Evolutionary conservation across 2,113 vertebrate genomes (phyloP), one percentile per base, ranked within the genome.

Genomic region (Petrocephalus zakoni): DNA sequence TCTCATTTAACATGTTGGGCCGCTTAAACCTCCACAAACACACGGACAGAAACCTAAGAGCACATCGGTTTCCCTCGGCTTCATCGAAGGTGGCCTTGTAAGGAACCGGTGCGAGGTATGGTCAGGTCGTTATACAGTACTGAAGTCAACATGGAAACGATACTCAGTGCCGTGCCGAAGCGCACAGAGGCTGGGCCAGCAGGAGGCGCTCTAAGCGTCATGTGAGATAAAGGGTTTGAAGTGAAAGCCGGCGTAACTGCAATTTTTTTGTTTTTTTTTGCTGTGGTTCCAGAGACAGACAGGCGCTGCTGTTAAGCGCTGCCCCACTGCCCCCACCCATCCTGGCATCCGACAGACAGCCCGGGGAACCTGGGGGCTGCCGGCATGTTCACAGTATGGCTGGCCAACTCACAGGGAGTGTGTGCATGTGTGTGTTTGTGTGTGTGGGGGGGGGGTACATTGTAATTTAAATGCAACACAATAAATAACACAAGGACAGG

Each of bases 401-500:
- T 46, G 52, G 72, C 47, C 21, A 83, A 37, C 64, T 46, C n/a
- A 64, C n/a, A 64, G n/a, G n/a, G 61, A 64, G n/a, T 25, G n/a
- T 2, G n/a, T 61, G 22, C 10, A 8, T 61, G 58, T 64, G 8
- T 25, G 9, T 25, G 46, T n/a, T 47, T 2, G 46, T n/a, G 34
- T 19, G n/a, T 9, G 68, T 47, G 25, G 29, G 13, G 42, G 25
- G 34, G 21, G 21, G 8, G 37, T 5, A 19, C 87, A 83, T 47
- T 19, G 68, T 81, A 55, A 88, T 56, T 83, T 58, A 53, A 25
- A 53, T n/a, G 2, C 55, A 58, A 83, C 78, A 89, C 49, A 64
- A 84, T 84, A 88, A 89, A 85, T 72, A 85, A 68, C 10, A 82
- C 21, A 58, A 51, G 21, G n/a, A 85, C 21, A 51, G 52, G 52